Percentiles rank a stretch among this genome's conserved stretches.
phyloP scores from a whole-genome alignment of 2,888 invertebrate species.

The Polia nebulosa region DNA sequence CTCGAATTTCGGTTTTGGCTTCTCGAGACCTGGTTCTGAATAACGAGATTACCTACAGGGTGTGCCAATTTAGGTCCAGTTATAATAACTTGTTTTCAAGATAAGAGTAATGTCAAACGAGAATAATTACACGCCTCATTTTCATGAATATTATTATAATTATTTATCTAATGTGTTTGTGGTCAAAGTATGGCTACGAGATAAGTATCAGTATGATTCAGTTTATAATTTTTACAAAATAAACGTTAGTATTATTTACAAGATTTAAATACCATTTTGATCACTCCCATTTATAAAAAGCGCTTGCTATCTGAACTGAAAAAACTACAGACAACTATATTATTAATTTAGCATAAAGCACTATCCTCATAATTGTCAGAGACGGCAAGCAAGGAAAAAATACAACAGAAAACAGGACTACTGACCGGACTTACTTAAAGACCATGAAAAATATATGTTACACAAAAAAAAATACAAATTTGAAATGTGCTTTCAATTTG shows the following conservation, averaged over 20 bases:
- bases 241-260: no score
- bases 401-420: no score
- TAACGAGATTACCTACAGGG: slow-evolving; percentile 46
- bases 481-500: slow-evolving; percentile 25
- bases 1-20: slow-evolving; percentile 34
- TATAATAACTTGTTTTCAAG: slow-evolving; percentile 56
- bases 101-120: slow-evolving; percentile 51
- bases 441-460: no score
- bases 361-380: no score
- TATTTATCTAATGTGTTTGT: slow-evolving; percentile 44
- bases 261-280: slow-evolving; percentile 55
- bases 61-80: slow-evolving; percentile 63
- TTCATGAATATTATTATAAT: slow-evolving; percentile 52
- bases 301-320: slow-evolving; percentile 60
- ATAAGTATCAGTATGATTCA: slow-evolving; percentile 40
- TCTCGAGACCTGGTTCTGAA: slow-evolving; percentile 42
- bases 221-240: no score
- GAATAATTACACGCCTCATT: slow-evolving; percentile 48
- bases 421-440: no score
- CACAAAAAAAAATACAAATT: slow-evolving; percentile 8
- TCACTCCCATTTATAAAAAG: slow-evolving; percentile 61
- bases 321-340: neutral
- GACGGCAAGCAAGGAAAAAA: no score
- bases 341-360: no score
- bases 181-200: no score